A percentile compares a stretch with the other conserved stretches of the same genome.
Conservation (phyloP, 2,113 vertebrate species). For the Thermophis baileyi region DNA sequence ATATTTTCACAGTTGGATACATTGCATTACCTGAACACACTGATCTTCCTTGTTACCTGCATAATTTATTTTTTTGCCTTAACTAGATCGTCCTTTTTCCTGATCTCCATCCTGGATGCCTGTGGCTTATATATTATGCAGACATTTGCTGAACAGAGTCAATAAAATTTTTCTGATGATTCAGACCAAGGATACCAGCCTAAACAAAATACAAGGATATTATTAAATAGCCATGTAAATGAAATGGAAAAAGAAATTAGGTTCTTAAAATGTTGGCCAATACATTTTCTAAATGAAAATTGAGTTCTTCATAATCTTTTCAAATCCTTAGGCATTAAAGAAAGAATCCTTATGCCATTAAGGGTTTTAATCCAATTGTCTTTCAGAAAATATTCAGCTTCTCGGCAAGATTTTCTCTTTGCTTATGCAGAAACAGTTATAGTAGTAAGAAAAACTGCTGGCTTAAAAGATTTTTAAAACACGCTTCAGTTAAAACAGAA, state of each 20-base stretch:
- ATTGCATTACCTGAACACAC: conserved; percentile 48
- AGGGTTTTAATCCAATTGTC: background rate
- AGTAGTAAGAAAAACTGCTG: too few species aligned
- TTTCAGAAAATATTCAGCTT: background rate
- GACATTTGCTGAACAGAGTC: conserved; percentile 51
- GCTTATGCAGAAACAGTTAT: background rate
- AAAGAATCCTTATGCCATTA: background rate
- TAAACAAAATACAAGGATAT: conserved; percentile 49
- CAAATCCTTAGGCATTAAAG: background rate
- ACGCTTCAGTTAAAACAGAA: background rate
- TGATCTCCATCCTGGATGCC: conserved; percentile 48
- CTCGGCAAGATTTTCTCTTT: background rate
- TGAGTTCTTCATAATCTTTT: background rate
- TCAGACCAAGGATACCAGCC: conserved; percentile 55
- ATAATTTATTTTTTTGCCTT: conserved; percentile 46
- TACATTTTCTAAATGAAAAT: background rate
- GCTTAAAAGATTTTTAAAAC: background rate
- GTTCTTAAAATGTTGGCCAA: background rate
- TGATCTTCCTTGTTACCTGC: conserved; percentile 44
- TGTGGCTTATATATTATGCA: conserved; percentile 59
- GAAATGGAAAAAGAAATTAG: conserved; percentile 52
- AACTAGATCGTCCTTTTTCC: conserved; percentile 55
- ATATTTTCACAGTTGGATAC: conserved; percentile 66
- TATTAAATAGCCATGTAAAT: conserved; percentile 56
- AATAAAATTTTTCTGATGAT: conserved; percentile 55